These are phyloP conservation scores for Chrosomus eos DNA, from an alignment of 2,797 vertebrate genomes.

Conservation along the genomic window DNA sequence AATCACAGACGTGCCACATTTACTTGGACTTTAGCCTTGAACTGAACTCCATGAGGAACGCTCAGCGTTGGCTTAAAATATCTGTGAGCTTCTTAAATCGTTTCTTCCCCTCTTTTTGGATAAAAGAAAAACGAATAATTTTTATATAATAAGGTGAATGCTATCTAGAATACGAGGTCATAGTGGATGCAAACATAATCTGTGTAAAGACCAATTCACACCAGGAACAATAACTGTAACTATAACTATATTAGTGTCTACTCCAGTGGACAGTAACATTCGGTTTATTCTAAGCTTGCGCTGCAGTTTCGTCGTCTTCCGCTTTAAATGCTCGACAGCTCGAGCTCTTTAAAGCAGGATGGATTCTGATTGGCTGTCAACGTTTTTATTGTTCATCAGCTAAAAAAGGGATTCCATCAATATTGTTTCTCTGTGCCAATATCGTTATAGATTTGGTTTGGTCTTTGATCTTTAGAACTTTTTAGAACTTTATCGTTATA, in stretches of 20 bases:
- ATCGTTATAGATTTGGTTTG: neutral
- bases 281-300: too few relatives aligned
- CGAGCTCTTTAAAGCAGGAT: neutral
- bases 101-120: neutral
- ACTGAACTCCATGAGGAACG: slow-evolving; percentile 23
- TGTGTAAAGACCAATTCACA: neutral
- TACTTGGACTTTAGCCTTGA: slow-evolving; percentile 40
- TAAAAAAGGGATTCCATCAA: neutral
- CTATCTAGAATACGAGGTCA: neutral
- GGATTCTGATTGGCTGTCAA: neutral
- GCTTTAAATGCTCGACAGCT: neutral
- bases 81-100: neutral
- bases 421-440: neutral
- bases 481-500: neutral
- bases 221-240: neutral
- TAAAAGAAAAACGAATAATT: neutral
- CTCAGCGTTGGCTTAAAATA: slow-evolving; percentile 8
- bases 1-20: slow-evolving; percentile 44
- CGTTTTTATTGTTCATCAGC: neutral
- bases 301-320: neutral
- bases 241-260: neutral
- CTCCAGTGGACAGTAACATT: neutral
- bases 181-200: neutral
- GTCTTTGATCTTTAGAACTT: neutral
- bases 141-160: neutral